phyloP scores from a whole-genome alignment of 2,797 vertebrate genomes.

The Clamator glandarius region DNA sequence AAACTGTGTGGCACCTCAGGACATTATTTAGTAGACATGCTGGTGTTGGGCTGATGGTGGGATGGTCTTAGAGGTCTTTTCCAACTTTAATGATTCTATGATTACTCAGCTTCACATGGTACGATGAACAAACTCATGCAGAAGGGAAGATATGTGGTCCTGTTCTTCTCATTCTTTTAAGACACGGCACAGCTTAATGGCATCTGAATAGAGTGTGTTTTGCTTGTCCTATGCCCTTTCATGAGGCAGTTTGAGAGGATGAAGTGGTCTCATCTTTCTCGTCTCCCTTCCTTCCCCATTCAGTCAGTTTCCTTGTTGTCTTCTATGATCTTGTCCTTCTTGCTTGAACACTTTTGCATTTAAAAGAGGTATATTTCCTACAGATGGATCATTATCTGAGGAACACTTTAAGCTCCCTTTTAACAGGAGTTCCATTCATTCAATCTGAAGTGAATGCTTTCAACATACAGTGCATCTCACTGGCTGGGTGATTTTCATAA shows the following conservation, averaged over 20 bases:
- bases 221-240: background rate
- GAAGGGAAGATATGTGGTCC: background rate
- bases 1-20: no score
- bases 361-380: background rate
- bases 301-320: background rate
- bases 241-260: background rate
- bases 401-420: background rate
- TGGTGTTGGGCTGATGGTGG: no score
- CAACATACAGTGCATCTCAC: background rate
- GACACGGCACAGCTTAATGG: background rate
- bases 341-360: no score
- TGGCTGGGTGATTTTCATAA: background rate
- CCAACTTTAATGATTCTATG: no score
- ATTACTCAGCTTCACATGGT: background rate
- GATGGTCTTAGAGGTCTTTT: no score
- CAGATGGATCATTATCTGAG: background rate
- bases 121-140: background rate
- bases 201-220: background rate
- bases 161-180: background rate
- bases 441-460: background rate
- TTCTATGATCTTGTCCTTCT: background rate
- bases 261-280: background rate
- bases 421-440: background rate
- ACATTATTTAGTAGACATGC: no score
- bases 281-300: background rate